phyloP scores from a whole-genome alignment of 1,140 invertebrate genomes.

The Drosophila setifemur region DNA sequence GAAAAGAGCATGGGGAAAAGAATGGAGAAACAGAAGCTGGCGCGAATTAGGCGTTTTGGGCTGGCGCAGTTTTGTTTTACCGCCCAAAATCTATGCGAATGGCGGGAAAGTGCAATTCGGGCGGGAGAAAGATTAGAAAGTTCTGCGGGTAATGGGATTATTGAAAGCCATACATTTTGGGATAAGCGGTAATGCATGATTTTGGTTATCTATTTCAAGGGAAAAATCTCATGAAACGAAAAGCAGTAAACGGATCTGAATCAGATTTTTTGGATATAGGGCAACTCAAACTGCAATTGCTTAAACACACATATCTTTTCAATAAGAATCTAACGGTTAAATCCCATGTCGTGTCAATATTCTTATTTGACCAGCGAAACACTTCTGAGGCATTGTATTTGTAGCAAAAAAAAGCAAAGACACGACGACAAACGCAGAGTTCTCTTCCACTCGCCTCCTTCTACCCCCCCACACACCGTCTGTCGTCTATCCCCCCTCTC shows the following conservation, averaged over 20 bases:
- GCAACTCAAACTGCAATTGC: neutral
- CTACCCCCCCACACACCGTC: slow-evolving; percentile 16
- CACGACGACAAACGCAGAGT: slow-evolving; percentile 63
- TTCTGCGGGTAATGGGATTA: neutral
- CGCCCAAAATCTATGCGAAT: slow-evolving; percentile 75
- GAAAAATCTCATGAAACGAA: no score
- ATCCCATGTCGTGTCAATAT: slow-evolving; percentile 25
- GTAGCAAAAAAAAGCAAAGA: slow-evolving; percentile 74
- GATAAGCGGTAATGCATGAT: no score
- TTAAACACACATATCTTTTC: no score
- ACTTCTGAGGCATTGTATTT: slow-evolving; percentile 46
- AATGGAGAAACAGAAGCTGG: slow-evolving; percentile 67
- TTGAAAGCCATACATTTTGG: no score
- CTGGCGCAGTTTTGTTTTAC: slow-evolving; percentile 75
- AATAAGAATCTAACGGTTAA: slow-evolving; percentile 31
- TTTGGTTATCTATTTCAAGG: no score
- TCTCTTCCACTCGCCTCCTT: slow-evolving; percentile 10
- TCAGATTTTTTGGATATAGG: neutral
- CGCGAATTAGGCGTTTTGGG: slow-evolving; percentile 72
- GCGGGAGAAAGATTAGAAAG: slow-evolving; percentile 65
- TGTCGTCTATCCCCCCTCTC: slow-evolving; percentile 10
- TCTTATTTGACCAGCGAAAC: slow-evolving; percentile 17
- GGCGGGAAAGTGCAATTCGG: slow-evolving; percentile 73
- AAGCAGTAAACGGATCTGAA: neutral
- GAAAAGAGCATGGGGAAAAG: slow-evolving; percentile 56